Evolutionary conservation across 2,888 invertebrate species (phyloP).

Genomic region (Agrotis ipsilon): DNA sequence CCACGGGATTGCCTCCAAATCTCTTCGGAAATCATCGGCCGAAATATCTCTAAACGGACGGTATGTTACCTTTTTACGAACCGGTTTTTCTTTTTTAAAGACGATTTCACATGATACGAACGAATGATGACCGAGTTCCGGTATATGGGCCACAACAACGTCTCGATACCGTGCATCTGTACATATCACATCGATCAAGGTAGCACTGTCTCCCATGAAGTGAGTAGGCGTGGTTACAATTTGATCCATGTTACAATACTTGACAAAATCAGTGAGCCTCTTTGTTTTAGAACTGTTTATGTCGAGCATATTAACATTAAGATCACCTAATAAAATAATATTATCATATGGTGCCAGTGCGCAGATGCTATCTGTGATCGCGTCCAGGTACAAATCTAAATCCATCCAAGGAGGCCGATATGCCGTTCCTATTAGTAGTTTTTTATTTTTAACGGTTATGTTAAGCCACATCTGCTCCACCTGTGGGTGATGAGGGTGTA

Average conservation of each 20-base stretch:
- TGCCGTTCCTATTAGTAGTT: neutral
- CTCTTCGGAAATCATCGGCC: neutral
- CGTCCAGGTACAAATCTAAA: neutral
- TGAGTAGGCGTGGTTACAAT: neutral
- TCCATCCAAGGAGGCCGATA: neutral
- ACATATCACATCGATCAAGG: too few relatives aligned
- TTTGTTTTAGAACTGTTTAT: neutral
- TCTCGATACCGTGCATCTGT: too few relatives aligned
- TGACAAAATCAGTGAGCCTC: neutral
- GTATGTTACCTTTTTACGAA: neutral
- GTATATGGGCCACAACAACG: too few relatives aligned
- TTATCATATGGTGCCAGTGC: neutral
- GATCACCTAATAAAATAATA: neutral
- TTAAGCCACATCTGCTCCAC: too few relatives aligned
- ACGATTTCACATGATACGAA: too few relatives aligned
- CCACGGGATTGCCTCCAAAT: neutral
- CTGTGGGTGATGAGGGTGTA: neutral
- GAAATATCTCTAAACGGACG: neutral
- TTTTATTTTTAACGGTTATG: neutral
- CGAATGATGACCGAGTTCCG: too few relatives aligned
- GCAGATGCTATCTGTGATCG: neutral
- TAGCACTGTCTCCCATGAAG: too few relatives aligned
- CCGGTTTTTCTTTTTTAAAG: neutral
- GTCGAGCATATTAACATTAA: neutral
- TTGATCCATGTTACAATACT: neutral